phyloP scores from a whole-genome alignment of 1,140 invertebrate species.

The Thalassaphorura encarpata region DNA sequence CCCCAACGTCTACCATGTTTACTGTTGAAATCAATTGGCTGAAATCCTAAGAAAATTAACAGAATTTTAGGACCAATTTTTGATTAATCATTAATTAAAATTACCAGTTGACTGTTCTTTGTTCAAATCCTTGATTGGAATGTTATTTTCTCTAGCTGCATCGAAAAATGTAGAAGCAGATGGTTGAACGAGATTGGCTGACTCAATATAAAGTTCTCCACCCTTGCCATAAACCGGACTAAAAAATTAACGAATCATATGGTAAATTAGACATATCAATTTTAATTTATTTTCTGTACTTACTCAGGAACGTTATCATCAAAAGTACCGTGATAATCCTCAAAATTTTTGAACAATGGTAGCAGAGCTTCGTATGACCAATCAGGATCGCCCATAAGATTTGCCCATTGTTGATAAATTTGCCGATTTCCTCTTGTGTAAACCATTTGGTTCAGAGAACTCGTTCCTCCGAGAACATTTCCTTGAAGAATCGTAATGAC shows the following conservation, averaged over 20 bases:
- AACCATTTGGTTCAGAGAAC: slow-evolving; percentile 55
- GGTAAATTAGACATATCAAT: not conserved
- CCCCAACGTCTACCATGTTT: slow-evolving; percentile 13
- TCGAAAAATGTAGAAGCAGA: not conserved
- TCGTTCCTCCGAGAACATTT: slow-evolving; percentile 47
- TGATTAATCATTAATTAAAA: not conserved
- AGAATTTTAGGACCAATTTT: not conserved
- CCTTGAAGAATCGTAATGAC: slow-evolving; percentile 34
- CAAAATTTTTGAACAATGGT: slow-evolving; percentile 49
- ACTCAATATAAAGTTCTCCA: slow-evolving; percentile 9
- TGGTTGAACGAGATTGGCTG: not conserved
- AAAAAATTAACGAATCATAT: not conserved
- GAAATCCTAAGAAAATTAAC: slow-evolving; percentile 7
- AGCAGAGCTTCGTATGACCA: slow-evolving; percentile 82
- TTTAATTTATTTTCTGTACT: not conserved
- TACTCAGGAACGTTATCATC: not conserved
- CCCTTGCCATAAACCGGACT: slow-evolving; percentile 7
- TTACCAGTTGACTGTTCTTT: not conserved
- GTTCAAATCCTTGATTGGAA: slow-evolving; percentile 11
- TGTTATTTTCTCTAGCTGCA: slow-evolving; percentile 4
- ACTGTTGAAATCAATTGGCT: slow-evolving; percentile 8
- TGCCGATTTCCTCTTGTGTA: slow-evolving; percentile 54
- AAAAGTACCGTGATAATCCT: slow-evolving; percentile 37
- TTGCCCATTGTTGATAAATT: slow-evolving; percentile 85
- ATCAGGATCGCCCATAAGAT: slow-evolving; percentile 60